Evolutionary conservation across 2,888 invertebrate species (phyloP), one percentile per base, ranked within the genome.

Genomic region (Drosophila infuscata): DNA sequence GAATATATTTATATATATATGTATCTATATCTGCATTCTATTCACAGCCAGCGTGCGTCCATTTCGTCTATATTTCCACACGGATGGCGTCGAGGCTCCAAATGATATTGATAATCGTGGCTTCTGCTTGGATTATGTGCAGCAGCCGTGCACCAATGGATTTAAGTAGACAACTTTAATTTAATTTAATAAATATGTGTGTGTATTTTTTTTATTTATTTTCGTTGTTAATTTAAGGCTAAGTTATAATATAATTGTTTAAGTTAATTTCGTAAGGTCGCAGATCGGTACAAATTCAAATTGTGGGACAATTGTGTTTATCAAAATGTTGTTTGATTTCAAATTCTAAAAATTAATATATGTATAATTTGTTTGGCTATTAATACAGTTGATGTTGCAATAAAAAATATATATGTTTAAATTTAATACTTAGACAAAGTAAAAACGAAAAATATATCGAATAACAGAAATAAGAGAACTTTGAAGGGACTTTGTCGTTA

Each of bases 121-220:
- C 1, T 97, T 97, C 90, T 97, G 97, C 79, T 93, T 97, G 8
- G 97, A 97, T 92, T 97, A 96, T 87, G 95, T 97, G 6, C 97
- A 97, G 89, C 97, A 97, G 87, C 97, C 97, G 0, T 97, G 97
- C 91, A 96, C 43, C 0, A 43, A 43, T 20, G 43, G 43, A 43
- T 43, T 43, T 43, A 43, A 43, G 43, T 43, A 43, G 43, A 43
- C 43, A 12, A 20, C 20, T 6, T 5, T 43, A 12, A 1, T 20
- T 65, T 66, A 15, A 57, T 71, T 67, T 78, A 85, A 89, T 86
- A 84, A 86, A 84, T 86, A 88, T 82, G 59, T 76, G 69, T 70
- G 29, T 33, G 33, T 33, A 33, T 84, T 78, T 82, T 33, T 38
- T 84, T 78, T 82, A 89, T 84, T 84, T 89, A 88, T 83, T 85